Conservation (phyloP, 2,888 invertebrate genomes). For the Ashinkailepas kermadecensis region DNA sequence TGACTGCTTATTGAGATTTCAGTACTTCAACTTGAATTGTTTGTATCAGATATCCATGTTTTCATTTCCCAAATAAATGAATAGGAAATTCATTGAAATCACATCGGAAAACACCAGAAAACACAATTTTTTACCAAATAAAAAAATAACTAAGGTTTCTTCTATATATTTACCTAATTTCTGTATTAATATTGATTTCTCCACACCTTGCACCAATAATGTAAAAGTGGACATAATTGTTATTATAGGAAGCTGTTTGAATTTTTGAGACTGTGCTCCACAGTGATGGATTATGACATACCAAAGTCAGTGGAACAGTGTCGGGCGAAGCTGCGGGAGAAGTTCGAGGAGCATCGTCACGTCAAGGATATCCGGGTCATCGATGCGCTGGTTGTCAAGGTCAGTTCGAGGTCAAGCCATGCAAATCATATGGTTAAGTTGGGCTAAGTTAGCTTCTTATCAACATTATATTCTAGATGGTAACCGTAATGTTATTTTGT, state of each 20-base stretch:
- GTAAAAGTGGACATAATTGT: not conserved
- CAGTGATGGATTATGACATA: slow-evolving; percentile 77
- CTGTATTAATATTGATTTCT: not conserved
- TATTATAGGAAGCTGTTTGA: not conserved
- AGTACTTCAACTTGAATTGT: too few relatives aligned
- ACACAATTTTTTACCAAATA: not conserved
- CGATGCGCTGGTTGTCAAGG: slow-evolving; percentile 87
- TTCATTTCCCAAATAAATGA: too few relatives aligned
- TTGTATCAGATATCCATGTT: too few relatives aligned
- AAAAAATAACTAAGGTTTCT: not conserved
- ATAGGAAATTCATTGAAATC: too few relatives aligned
- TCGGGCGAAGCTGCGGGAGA: slow-evolving; percentile 62
- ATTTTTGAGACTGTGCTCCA: slow-evolving; percentile 39
- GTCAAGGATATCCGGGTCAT: slow-evolving; percentile 79
- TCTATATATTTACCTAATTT: not conserved
- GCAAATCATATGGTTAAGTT: too few relatives aligned
- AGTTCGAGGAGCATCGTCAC: slow-evolving; percentile 66
- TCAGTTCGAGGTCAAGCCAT: slow-evolving; percentile 41
- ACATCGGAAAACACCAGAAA: not conserved
- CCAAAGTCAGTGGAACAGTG: slow-evolving; percentile 64
- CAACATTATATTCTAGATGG: too few relatives aligned
- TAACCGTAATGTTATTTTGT: too few relatives aligned
- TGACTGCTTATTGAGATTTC: too few relatives aligned
- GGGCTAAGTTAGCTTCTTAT: too few relatives aligned
- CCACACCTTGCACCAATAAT: not conserved